Base-by-base conservation (phyloP, 2,113 vertebrate genomes). In the Ameiurus melas region DNA sequence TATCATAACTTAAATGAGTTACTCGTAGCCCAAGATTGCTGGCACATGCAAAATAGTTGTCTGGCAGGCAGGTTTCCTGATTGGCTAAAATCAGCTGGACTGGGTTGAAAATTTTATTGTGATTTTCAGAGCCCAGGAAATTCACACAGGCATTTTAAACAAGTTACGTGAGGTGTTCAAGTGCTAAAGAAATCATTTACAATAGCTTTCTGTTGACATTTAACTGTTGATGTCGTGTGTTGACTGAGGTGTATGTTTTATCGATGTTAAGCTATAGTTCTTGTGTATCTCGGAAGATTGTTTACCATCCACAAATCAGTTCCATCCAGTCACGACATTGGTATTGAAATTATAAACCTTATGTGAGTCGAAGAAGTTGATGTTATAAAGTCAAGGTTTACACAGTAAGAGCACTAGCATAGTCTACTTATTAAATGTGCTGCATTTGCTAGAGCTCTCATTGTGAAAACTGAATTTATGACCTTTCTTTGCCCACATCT, bases 161-260 rank as follows among this genome's bases (percentile, higher is more conserved):
- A 51, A 27, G 73, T 77, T 5, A 77, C 10, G 3, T 43, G 36
- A 75, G 43, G 19, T 73, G 2, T 73, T 73, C 3, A 22, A 3
- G 36, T 14, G 20, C 13, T 47, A 51, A 77, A 47, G 10, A 47
- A 51, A 27, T n/a, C 30, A 20, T 27, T 68, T 84, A 47, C 33
- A 68, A 5, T 19, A 64, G 62, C 66, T 85, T 85, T 22, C 47
- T 73, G 64, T 88, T 88, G 25, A 88, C 51, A 25, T 62, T 84
- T 51, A 78, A 84, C 58, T 66, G 81, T 78, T 47, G 22, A n/a
- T 77, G 81, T 78, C 73, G 30, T 82, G 43, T 78, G 55, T 77
- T 33, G 62, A n/a, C 51, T 8, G 36, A 73, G 62, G 27, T 87
- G 79, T 87, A 27, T 68, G 71, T 79, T 57, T 68, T 85, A 79